phyloP scores from a whole-genome alignment of 92 coral and sea anemone species.

The Phenganax stokvisi region DNA sequence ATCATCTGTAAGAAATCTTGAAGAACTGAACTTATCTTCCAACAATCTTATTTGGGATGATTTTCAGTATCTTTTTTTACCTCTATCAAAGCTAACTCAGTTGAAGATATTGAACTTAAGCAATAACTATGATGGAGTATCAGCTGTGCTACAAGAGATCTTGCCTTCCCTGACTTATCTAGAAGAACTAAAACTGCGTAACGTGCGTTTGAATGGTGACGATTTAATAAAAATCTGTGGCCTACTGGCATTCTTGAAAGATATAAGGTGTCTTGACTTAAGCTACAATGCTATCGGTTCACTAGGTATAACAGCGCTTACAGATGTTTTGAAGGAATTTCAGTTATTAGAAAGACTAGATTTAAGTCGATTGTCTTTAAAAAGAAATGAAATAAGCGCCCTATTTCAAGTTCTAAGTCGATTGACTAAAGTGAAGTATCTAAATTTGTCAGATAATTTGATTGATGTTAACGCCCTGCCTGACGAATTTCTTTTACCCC shows the following conservation, averaged over 20 bases:
- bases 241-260: background rate
- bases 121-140: conserved; percentile 4
- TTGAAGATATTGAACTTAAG: conserved; percentile 14
- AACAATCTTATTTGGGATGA: conserved; percentile 3
- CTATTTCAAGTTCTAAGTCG: background rate
- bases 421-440: background rate
- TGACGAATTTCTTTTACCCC: background rate
- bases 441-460: background rate
- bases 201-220: background rate
- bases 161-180: background rate
- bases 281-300: background rate
- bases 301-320: background rate
- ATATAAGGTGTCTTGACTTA: background rate
- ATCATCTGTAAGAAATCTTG: background rate
- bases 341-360: background rate
- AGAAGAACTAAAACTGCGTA: background rate
- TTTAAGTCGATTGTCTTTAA: background rate
- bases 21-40: conserved; percentile 16
- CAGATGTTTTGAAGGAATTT: background rate
- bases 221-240: background rate
- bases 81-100: background rate
- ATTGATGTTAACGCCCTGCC: background rate
- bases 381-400: background rate
- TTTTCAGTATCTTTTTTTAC: background rate
- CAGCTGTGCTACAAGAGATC: background rate